phyloP scores from a whole-genome alignment of 2,113 vertebrate genomes.

The Vulpes lagopus region DNA sequence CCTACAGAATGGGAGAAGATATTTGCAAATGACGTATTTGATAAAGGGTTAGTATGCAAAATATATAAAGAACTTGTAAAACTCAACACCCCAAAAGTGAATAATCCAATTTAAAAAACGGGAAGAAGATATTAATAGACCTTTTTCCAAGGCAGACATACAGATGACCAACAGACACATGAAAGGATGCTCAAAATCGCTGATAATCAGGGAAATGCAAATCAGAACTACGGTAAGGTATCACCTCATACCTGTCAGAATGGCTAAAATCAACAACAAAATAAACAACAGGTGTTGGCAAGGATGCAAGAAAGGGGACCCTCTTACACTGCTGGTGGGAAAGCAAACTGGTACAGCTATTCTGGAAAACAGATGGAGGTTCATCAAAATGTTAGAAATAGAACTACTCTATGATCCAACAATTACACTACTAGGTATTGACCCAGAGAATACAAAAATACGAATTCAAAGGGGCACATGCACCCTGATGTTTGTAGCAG shows the following conservation, averaged over 20 bases:
- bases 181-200: background rate
- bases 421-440: background rate
- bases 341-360: background rate
- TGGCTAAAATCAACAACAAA: background rate
- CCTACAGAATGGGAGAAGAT: background rate
- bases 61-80: background rate
- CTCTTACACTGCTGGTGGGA: background rate
- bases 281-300: background rate
- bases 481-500: background rate
- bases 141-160: background rate
- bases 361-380: background rate
- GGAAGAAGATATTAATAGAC: background rate
- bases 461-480: background rate
- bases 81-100: background rate
- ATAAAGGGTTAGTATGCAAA: background rate
- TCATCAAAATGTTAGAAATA: background rate
- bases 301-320: background rate
- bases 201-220: background rate
- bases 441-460: background rate
- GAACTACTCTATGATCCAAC: background rate
- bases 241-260: background rate
- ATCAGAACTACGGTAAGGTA: background rate
- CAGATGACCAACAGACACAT: background rate
- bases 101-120: background rate
- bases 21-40: background rate